These are phyloP conservation scores for Gorsachius goisagi DNA, from an alignment of 2,113 vertebrate genomes.

Conservation along the genomic window DNA sequence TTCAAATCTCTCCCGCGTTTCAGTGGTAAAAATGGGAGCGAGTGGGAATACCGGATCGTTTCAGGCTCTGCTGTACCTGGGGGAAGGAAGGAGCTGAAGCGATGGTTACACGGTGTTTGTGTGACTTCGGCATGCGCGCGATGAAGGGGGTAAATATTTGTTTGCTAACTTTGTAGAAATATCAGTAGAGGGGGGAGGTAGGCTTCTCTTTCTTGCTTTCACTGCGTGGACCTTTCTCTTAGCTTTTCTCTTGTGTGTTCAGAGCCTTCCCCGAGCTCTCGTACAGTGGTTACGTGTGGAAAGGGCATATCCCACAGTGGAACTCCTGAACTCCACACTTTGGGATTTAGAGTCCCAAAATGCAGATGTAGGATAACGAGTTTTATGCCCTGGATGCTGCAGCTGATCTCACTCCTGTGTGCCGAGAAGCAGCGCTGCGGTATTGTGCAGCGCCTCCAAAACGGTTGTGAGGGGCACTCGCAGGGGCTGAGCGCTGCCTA, in stretches of 20 bases:
- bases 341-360: not conserved
- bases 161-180: not conserved
- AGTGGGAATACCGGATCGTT: not conserved
- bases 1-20: not conserved
- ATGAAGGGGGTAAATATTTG: not conserved
- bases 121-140: not conserved
- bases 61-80: not conserved
- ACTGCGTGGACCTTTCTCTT: not conserved
- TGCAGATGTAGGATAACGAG: not conserved
- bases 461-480: rapidly evolving
- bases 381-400: not conserved
- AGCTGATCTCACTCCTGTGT: not conserved
- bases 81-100: not conserved
- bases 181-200: not conserved
- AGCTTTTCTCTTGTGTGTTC: not conserved
- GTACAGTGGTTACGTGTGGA: rapidly evolving
- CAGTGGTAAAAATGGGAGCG: not conserved
- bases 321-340: not conserved
- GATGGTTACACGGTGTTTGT: not conserved
- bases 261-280: not conserved
- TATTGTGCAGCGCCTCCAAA: not conserved
- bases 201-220: not conserved
- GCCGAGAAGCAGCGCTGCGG: not conserved
- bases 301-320: not conserved
- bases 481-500: not conserved